Base-by-base conservation (phyloP, 2,797 vertebrate species). In the Coregonus suidteri region DNA sequence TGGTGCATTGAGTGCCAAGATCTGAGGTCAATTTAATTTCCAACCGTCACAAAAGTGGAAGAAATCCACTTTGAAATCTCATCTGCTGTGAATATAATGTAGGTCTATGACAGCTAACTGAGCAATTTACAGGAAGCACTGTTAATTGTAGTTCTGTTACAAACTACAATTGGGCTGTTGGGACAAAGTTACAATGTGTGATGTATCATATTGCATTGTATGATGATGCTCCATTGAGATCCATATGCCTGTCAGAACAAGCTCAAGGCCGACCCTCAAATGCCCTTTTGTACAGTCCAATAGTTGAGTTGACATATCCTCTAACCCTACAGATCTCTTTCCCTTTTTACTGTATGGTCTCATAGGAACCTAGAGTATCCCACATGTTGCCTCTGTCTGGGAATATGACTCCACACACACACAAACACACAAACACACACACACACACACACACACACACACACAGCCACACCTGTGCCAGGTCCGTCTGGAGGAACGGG, bases 221-320 rank as follows among this genome's bases (percentile, higher is more conserved):
- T 14, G 34, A 66, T 66, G 9, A 66, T 14, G 30, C 30, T 31
- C 13, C 76, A 25, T 25, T 25, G 25, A 25, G 25, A 82, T 78
- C 66, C 64, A 71, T 51, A 68, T 71, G 70, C 37, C 76, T 72
- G 83, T 84, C 83, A 82, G 56, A 80, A 71, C 74, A 75, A 79
- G 74, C 65, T 73, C 53, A 79, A 79, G 77, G n/a, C 25, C 2
- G 25, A 13, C 62, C 54, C 54, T 56, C 18, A 56, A 65, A 25
- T 65, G 62, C 3, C 25, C 62, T 11, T 14, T 30, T 4, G 3
- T 66, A 3, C 64, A 65, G 1, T 20, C 0, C 9, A 47, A 47
- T 65, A 65, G 41, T 31, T 30, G 62, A 31, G 30, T 9, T 31
- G 4, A 37, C 66, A 4, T 35, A 37, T 68, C 15, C 41, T 47